A percentile compares a stretch with the other conserved stretches of the same genome.
Conservation (phyloP, 2,113 vertebrate species). For the Tylochromis polylepis region DNA sequence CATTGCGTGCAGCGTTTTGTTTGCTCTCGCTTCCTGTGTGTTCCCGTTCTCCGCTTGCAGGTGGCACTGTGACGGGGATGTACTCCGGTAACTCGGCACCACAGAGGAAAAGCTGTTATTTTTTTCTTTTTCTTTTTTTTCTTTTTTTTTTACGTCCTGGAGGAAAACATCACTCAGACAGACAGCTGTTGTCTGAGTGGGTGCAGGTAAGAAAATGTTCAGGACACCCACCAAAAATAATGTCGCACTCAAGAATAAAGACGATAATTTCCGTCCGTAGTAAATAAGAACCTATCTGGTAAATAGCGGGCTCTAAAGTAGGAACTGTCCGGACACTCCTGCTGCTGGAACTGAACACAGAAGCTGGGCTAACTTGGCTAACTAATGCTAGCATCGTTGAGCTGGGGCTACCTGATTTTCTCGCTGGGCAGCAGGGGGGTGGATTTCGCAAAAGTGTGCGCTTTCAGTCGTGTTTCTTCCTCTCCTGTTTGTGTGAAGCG, state of each 20-base stretch:
- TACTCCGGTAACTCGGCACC: not conserved
- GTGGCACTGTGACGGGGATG: conserved; percentile 8
- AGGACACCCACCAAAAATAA: not conserved
- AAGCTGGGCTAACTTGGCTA: conserved; percentile 22
- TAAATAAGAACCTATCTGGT: not conserved
- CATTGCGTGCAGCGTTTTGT: not conserved
- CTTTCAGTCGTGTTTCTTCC: not conserved
- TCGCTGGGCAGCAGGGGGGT: fast-evolving
- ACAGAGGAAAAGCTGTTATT: conserved; percentile 12
- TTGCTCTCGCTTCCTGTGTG: not conserved
- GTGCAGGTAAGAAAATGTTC: not conserved
- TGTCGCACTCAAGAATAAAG: not conserved
- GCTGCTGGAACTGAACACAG: not conserved
- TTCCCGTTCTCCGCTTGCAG: not conserved
- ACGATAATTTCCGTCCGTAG: not conserved
- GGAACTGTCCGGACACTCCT: not conserved
- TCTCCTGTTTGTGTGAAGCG: not conserved
- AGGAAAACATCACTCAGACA: not conserved
- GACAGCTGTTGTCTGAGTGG: not conserved
- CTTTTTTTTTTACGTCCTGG: not conserved
- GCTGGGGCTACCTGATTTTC: not conserved
- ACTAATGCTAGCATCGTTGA: conserved; percentile 21
- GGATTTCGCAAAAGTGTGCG: not conserved
- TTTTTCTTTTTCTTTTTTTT: fast-evolving
- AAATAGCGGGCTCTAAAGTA: not conserved